phyloP scores from a whole-genome alignment of 2,888 invertebrate species.

The Caradrina kadenii region DNA sequence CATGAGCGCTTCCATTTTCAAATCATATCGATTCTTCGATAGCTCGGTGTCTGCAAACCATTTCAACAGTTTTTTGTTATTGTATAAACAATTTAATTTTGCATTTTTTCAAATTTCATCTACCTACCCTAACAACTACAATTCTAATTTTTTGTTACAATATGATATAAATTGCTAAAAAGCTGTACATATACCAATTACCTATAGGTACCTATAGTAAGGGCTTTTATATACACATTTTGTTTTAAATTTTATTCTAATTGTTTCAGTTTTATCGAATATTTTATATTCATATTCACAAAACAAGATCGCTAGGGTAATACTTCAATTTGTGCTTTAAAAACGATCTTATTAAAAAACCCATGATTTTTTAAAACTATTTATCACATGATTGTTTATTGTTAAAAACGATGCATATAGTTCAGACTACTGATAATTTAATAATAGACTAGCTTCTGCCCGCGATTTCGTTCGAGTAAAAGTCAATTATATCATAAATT shows the following conservation, averaged over 20 bases:
- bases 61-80: neutral
- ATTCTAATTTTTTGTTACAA: neutral
- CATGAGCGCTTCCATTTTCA: too few species aligned
- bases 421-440: neutral
- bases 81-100: neutral
- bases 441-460: too few species aligned
- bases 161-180: neutral
- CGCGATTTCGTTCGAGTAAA: too few species aligned
- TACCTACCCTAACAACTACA: neutral
- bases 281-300: constrained; percentile 22
- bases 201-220: too few species aligned
- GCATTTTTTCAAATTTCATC: neutral
- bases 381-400: constrained; percentile 28
- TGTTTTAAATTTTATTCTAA: neutral
- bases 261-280: constrained; percentile 2
- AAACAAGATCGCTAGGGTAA: constrained; percentile 16
- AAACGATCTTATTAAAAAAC: neutral
- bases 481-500: too few species aligned
- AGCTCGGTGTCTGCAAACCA: neutral
- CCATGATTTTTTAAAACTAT: neutral
- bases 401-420: neutral
- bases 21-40: too few species aligned
- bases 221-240: neutral
- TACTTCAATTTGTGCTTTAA: constrained; percentile 16
- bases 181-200: neutral